Percentiles rank a stretch among this genome's conserved stretches.
phyloP scores from a whole-genome alignment of 1,140 invertebrate species.

The Pseudomyrmex dendroicus region DNA sequence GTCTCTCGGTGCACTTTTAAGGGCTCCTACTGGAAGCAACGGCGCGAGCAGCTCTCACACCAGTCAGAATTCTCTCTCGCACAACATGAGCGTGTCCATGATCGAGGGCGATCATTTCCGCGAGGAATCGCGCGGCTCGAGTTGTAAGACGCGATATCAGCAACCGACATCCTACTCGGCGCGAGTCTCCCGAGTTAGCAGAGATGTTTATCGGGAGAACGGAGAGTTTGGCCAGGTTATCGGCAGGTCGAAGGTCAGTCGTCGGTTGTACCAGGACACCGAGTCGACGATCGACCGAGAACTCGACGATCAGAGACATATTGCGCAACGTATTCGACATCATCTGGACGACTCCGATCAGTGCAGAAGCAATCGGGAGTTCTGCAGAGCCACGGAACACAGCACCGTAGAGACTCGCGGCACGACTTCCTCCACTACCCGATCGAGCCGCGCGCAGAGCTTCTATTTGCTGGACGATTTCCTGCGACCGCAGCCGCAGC shows the following conservation, averaged over 20 bases:
- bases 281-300: slow-evolving; percentile 50
- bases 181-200: slow-evolving; percentile 69
- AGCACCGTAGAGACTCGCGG: slow-evolving; percentile 66
- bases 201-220: slow-evolving; percentile 75
- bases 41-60: slow-evolving; percentile 49
- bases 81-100: slow-evolving; percentile 80
- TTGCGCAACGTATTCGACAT: slow-evolving; percentile 34
- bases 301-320: slow-evolving; percentile 56
- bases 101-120: slow-evolving; percentile 74
- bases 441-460: slow-evolving; percentile 83
- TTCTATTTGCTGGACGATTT: slow-evolving; percentile 86
- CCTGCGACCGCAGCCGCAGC: slow-evolving; percentile 82
- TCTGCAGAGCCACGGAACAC: slow-evolving; percentile 57
- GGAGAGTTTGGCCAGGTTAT: slow-evolving; percentile 72
- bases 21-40: slow-evolving; percentile 72
- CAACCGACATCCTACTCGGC: slow-evolving; percentile 77
- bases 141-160: slow-evolving; percentile 66
- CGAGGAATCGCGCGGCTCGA: slow-evolving; percentile 62
- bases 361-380: slow-evolving; percentile 40
- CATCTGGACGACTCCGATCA: slow-evolving; percentile 70
- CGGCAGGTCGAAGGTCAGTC: slow-evolving; percentile 77
- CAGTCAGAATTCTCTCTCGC: slow-evolving; percentile 74
- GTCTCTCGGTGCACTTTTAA: slow-evolving; percentile 84
- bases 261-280: slow-evolving; percentile 77
- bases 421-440: slow-evolving; percentile 68